Conservation (phyloP, 2,888 invertebrate genomes). For the Sminthurides aquaticus region DNA sequence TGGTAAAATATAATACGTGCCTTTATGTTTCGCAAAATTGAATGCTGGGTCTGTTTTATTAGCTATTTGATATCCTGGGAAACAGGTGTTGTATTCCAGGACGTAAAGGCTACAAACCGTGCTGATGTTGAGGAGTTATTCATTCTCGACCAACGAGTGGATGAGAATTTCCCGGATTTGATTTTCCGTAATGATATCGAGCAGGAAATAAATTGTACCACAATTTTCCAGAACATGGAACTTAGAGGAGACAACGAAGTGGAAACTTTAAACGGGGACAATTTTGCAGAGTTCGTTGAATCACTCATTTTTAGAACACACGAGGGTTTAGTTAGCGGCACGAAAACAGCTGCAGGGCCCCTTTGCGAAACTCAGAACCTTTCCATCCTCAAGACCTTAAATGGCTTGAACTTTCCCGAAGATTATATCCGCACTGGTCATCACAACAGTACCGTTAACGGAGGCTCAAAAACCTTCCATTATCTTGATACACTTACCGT, state of each 20-base stretch:
- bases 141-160: neutral
- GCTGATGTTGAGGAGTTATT: neutral
- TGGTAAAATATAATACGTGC: conserved; percentile 25
- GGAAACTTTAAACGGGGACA: conserved; percentile 18
- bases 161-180: conserved; percentile 16
- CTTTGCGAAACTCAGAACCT: conserved; percentile 6
- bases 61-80: neutral
- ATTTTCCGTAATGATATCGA: conserved; percentile 23
- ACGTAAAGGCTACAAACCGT: neutral
- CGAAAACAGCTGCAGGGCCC: conserved; percentile 10
- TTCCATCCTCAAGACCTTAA: conserved; percentile 19
- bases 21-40: neutral
- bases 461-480: neutral
- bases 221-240: conserved; percentile 11
- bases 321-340: conserved; percentile 18
- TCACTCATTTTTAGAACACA: conserved; percentile 17
- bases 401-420: conserved; percentile 24
- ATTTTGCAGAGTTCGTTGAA: conserved; percentile 18
- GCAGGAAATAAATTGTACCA: conserved; percentile 23
- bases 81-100: conserved; percentile 18
- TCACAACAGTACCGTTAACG: neutral
- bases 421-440: conserved; percentile 6
- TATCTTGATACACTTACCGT: neutral
- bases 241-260: conserved; percentile 9
- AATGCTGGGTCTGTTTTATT: conserved; percentile 2